Evolutionary conservation across 2,888 invertebrate species (phyloP), one percentile per base, ranked within the genome.

Genomic region (Habrosyne pyritoides): DNA sequence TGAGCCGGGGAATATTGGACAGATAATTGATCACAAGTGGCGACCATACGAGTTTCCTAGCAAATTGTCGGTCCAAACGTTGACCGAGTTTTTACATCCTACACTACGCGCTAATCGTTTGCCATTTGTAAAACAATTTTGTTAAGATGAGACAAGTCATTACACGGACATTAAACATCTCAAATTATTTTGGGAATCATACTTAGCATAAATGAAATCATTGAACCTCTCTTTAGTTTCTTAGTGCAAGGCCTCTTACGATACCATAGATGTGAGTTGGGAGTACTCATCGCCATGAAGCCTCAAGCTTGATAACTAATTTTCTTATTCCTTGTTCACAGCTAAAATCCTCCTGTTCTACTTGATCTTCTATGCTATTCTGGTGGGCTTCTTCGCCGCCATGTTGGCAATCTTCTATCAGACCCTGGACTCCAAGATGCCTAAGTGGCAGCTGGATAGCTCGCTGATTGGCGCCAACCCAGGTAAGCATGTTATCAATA

Each of bases 331-430:
- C 58, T 77, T 77, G 63, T 84, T 94, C 95, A 65, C 95, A 98
- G 98, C 96, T 71, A 98, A 99, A 94, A 99, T 99, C 90, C 94
- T 97, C 73, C 91, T 99, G 69, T 99, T 99, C 94, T 99, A 99
- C 94, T 90, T 98, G 73, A 95, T 99, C 87, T 99, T 99, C 94
- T 99, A 99, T 93, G 94, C 96, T 67, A 95, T 95, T 76, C 94
- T 99, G 86, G 95, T 96, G 79, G 98, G 97, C 55, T 99, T 99
- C 95, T 99, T 99, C 93, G 96, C 97, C 66, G 97, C 97, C 64
- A 95, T 99, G 95, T 93, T 99, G 92, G 96, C 97, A 71, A 96
- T 99, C 79, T 99, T 99, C 94, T 97, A 97, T 89, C 97, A 97
- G 92, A 98, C 98, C 53, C 93, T 99, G 89, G 96, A 98, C 82